phyloP scores from a whole-genome alignment of 1,140 invertebrate genomes.

The Atopsyche davidsoni region DNA sequence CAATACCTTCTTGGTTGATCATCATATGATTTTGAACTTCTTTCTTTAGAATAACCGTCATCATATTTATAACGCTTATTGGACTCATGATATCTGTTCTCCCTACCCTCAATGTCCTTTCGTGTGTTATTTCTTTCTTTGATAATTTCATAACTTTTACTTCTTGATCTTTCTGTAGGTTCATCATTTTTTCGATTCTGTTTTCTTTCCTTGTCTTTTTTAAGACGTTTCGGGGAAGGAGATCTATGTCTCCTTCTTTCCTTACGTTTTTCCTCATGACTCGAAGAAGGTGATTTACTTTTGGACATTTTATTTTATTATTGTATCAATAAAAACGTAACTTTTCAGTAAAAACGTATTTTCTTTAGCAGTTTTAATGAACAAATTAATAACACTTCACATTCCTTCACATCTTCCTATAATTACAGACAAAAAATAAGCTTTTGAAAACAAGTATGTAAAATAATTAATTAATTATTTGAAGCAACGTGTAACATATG shows the following conservation, averaged over 20 bases:
- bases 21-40: not conserved
- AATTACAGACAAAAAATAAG: not conserved
- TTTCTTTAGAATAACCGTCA: not conserved
- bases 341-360: not conserved
- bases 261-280: not conserved
- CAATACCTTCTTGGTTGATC: constrained; percentile 17
- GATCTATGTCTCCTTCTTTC: not conserved
- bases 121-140: not conserved
- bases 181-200: not conserved
- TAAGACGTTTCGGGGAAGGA: not conserved
- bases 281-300: constrained; percentile 8
- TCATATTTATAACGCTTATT: constrained; percentile 8
- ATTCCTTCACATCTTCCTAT: not conserved
- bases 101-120: not conserved
- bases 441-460: not conserved
- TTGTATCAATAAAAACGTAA: not conserved
- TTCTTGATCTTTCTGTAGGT: too few species aligned
- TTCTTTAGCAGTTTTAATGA: too few species aligned
- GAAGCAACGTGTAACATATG: not conserved
- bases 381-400: too few species aligned
- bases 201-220: not conserved
- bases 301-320: constrained; percentile 7
- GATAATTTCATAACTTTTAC: too few species aligned
- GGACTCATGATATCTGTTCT: not conserved
- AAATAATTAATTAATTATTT: not conserved